Percentiles rank a stretch among this genome's conserved stretches.
These are phyloP conservation scores for Apis dorsata DNA, from an alignment of 1,140 invertebrate species.

Conservation along the genomic window DNA sequence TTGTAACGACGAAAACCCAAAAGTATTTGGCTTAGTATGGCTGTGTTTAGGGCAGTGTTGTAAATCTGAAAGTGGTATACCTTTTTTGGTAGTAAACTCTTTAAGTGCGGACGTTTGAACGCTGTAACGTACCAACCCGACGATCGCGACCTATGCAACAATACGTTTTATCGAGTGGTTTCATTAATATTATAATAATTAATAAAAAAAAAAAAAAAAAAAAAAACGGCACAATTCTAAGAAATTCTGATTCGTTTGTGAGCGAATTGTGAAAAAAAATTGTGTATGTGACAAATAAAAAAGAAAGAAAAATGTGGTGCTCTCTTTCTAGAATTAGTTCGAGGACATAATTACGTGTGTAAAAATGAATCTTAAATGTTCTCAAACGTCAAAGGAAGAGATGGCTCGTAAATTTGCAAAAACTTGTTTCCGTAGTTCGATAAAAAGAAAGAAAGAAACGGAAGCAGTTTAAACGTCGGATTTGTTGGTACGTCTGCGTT, in stretches of 20 bases:
- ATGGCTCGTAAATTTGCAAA: background rate
- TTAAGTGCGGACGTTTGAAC: slow-evolving; percentile 62
- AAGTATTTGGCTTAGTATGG: slow-evolving; percentile 80
- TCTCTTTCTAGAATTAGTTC: slow-evolving; percentile 6
- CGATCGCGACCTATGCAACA: background rate
- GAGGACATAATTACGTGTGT: background rate
- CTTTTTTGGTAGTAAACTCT: slow-evolving; percentile 61
- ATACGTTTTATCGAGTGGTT: slow-evolving; percentile 7
- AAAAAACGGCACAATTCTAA: too few relatives aligned
- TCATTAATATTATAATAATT: background rate
- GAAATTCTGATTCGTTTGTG: background rate
- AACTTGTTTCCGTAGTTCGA: background rate
- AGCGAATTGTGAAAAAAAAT: background rate
- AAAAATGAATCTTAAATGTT: slow-evolving; percentile 17
- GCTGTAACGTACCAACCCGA: slow-evolving; percentile 52
- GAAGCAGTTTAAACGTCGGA: slow-evolving; percentile 13
- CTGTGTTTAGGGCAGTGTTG: slow-evolving; percentile 78
- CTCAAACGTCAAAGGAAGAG: background rate
- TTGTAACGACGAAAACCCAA: slow-evolving; percentile 73
- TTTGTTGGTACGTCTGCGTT: slow-evolving; percentile 66
- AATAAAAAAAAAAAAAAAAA: background rate
- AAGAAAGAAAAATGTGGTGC: background rate
- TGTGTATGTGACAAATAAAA: background rate
- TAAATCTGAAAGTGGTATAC: slow-evolving; percentile 71
- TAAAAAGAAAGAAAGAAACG: background rate